Conservation (phyloP, 2,888 invertebrate genomes). For the Scaptomyza caliginosa region DNA sequence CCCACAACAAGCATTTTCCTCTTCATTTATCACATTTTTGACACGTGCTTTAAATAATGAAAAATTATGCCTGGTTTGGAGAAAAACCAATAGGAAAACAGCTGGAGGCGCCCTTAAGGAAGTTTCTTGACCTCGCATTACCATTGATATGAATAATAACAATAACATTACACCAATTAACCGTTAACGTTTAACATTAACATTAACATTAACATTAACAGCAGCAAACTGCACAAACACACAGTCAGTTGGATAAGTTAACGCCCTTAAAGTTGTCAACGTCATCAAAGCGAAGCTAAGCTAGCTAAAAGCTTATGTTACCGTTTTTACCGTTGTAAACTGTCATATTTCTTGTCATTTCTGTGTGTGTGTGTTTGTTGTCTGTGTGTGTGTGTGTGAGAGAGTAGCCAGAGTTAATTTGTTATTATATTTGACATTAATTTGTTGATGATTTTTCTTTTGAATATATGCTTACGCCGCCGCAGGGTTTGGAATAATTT, state of each 20-base stretch:
- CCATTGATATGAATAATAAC: slow-evolving; percentile 9
- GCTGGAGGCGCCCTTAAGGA: slow-evolving; percentile 7
- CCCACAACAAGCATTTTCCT: background rate
- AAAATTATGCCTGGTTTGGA: background rate
- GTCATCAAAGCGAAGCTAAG: slow-evolving; percentile 45
- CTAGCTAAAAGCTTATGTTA: slow-evolving; percentile 46
- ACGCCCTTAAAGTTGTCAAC: slow-evolving; percentile 64
- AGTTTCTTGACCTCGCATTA: slow-evolving; percentile 56
- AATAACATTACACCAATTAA: slow-evolving; percentile 35
- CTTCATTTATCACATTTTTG: slow-evolving; percentile 43
- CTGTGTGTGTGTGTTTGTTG: background rate
- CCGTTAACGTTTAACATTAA: slow-evolving; percentile 33
- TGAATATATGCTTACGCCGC: slow-evolving; percentile 32
- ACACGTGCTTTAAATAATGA: slow-evolving; percentile 31
- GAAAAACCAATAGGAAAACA: slow-evolving; percentile 17
- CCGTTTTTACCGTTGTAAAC: slow-evolving; percentile 70
- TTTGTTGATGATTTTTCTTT: slow-evolving; percentile 68
- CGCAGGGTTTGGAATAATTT: slow-evolving; percentile 37
- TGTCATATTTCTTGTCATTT: slow-evolving; percentile 57
- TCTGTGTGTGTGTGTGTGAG: background rate
- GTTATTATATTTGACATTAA: slow-evolving; percentile 73
- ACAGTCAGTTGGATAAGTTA: slow-evolving; percentile 37
- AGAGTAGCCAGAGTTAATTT: slow-evolving; percentile 54
- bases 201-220: slow-evolving; percentile 36
- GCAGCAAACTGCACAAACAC: slow-evolving; percentile 31